A percentile compares a stretch with the other conserved stretches of the same genome.
Evolutionary conservation across 2,888 invertebrate genomes (phyloP).

Genomic region (Bombylius discolor): DNA sequence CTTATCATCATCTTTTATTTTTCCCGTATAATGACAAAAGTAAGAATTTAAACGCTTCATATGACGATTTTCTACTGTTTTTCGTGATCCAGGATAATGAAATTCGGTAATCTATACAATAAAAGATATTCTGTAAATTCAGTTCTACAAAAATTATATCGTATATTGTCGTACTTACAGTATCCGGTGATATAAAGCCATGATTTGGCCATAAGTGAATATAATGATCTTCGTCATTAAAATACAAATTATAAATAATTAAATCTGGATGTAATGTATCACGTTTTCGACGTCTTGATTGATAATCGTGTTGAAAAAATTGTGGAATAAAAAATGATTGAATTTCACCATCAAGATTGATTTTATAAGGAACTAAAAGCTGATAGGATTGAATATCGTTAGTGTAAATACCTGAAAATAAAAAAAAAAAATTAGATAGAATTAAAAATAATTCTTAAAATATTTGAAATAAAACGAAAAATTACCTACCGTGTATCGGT

Average conservation of each 20-base stretch:
- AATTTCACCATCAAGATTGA: slow-evolving; percentile 35
- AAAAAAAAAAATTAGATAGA: no score
- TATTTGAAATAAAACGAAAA: no score
- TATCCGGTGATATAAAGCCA: slow-evolving; percentile 37
- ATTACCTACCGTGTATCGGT: no score
- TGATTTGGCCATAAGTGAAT: slow-evolving; percentile 41
- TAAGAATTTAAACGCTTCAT: slow-evolving; percentile 20
- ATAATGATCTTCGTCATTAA: slow-evolving; percentile 31
- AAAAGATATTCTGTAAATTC: background rate
- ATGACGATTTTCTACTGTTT: slow-evolving; percentile 22
- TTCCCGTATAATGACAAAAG: slow-evolving; percentile 42
- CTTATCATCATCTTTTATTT: slow-evolving; percentile 30
- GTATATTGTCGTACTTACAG: background rate
- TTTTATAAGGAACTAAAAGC: slow-evolving; percentile 38
- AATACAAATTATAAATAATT: slow-evolving; percentile 27
- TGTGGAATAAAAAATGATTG: slow-evolving; percentile 36
- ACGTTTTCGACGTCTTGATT: slow-evolving; percentile 8
- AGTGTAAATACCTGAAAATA: no score
- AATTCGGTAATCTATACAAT: slow-evolving; percentile 25
- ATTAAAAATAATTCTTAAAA: no score
- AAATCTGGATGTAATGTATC: slow-evolving; percentile 17
- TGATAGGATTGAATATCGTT: slow-evolving; percentile 36
- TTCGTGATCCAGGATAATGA: slow-evolving; percentile 21
- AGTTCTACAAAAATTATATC: no score
- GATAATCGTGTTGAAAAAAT: slow-evolving; percentile 31